Evolutionary conservation across 2,888 invertebrate species (phyloP).

Genomic region (Alitta virens): DNA sequence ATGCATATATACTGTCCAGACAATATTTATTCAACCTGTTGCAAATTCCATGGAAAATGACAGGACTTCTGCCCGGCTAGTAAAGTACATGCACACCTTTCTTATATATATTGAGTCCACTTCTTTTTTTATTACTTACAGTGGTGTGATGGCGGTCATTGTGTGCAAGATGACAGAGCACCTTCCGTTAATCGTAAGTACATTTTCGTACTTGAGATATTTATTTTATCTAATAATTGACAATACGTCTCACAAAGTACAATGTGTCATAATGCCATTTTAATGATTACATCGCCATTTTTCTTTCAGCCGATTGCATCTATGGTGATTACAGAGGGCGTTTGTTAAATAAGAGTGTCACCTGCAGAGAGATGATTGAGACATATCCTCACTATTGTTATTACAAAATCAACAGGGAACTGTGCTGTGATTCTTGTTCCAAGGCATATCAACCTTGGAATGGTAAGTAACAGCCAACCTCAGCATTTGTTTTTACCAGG

Average conservation of each 20-base stretch:
- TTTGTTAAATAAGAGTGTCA: neutral
- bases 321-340: neutral
- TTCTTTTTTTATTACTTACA: no score
- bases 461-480: no score
- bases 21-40: no score
- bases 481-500: no score
- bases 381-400: neutral
- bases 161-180: neutral
- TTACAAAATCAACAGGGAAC: neutral
- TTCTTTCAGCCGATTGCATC: neutral
- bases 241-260: neutral
- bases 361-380: neutral
- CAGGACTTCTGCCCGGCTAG: no score
- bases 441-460: neutral
- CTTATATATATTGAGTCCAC: no score
- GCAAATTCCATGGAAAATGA: no score
- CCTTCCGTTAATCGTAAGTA: neutral
- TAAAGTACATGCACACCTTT: no score
- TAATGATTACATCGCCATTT: neutral
- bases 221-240: no score
- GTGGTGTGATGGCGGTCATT: no score
- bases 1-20: no score
- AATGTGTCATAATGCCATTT: neutral
- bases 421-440: neutral
- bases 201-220: neutral